Evolutionary conservation across 2,113 vertebrate species (phyloP).

Genomic region (Eclectus roratus): DNA sequence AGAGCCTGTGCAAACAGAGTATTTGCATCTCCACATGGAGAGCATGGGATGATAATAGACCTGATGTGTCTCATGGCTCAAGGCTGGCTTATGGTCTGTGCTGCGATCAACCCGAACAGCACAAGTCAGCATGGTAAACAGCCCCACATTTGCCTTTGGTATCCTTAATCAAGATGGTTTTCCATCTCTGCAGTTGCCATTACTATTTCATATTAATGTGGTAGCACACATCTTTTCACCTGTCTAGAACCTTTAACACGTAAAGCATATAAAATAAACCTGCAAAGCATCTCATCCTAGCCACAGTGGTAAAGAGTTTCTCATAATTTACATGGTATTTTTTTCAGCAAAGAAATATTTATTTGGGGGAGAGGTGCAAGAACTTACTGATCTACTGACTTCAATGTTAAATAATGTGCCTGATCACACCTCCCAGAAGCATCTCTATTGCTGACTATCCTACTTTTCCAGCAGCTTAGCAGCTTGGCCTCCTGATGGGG

Average conservation of each 20-base stretch:
- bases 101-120: not conserved
- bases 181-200: not conserved
- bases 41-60: rapidly evolving
- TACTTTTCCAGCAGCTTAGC: slow-evolving; percentile 19
- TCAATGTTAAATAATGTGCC: not conserved
- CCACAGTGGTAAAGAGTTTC: not conserved
- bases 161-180: not conserved
- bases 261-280: not conserved
- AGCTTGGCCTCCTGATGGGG: not conserved
- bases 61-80: rapidly evolving
- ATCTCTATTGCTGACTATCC: not conserved
- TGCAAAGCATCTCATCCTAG: not conserved
- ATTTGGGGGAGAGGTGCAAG: not conserved
- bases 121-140: not conserved
- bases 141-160: not conserved
- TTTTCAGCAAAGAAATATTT: not conserved
- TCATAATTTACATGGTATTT: not conserved
- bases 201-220: not conserved
- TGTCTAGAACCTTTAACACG: not conserved
- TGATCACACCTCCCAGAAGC: not conserved
- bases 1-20: not conserved
- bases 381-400: not conserved
- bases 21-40: not conserved
- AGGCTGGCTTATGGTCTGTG: rapidly evolving
- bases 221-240: not conserved